phyloP scores from a whole-genome alignment of 1,140 invertebrate genomes.

The Saccostrea cuccullata region DNA sequence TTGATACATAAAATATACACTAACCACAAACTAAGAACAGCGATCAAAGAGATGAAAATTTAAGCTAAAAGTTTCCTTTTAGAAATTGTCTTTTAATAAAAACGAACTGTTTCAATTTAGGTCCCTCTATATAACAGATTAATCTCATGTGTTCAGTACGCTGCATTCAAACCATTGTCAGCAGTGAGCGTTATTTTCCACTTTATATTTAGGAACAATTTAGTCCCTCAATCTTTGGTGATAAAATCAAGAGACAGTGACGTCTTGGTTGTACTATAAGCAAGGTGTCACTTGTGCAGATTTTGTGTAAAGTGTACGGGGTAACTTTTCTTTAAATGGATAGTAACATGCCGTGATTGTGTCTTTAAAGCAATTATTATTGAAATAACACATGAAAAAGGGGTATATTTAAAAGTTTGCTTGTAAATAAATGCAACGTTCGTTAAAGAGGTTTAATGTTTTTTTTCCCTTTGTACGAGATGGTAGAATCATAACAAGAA shows the following conservation, averaged over 20 bases:
- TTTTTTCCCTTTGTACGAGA: neutral
- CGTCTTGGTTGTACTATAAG: no score
- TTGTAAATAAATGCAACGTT: neutral
- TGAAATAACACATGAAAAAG: neutral
- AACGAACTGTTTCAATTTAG: neutral
- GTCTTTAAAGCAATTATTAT: neutral
- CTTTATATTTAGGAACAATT: neutral
- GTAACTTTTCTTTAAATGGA: neutral
- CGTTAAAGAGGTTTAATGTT: neutral
- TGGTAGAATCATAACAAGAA: neutral
- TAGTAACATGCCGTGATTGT: neutral
- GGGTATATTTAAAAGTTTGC: neutral
- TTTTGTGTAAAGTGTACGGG: neutral
- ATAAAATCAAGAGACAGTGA: no score
- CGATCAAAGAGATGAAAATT: constrained; percentile 20
- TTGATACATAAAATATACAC: neutral
- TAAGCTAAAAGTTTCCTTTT: neutral
- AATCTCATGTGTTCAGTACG: neutral
- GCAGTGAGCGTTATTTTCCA: neutral
- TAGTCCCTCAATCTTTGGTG: no score
- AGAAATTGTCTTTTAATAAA: neutral
- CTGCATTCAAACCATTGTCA: neutral
- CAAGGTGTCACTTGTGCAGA: no score
- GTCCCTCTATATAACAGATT: neutral
- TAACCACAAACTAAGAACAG: neutral